phyloP scores from a whole-genome alignment of 2,888 invertebrate genomes.

The Heliconius hortense region DNA sequence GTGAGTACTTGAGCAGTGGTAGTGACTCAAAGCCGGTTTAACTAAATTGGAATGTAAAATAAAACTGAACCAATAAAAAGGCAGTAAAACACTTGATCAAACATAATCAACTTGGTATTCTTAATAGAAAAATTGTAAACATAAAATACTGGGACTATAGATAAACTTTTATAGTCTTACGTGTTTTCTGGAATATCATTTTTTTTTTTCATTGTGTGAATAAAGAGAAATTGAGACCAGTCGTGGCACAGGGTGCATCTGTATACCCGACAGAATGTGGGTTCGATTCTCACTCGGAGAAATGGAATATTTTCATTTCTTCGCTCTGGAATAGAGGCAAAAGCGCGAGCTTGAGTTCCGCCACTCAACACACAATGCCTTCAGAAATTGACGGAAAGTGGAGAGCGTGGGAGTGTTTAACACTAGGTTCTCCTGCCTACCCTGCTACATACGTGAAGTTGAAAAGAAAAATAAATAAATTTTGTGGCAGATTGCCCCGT shows the following conservation, averaged over 20 bases:
- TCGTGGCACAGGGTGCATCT: too few relatives aligned
- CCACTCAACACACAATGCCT: too few relatives aligned
- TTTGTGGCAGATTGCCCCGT: too few relatives aligned
- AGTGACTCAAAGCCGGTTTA: constrained; percentile 43
- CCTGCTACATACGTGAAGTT: too few relatives aligned
- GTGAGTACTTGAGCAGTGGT: constrained; percentile 10
- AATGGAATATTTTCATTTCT: not conserved
- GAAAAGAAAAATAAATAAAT: too few relatives aligned
- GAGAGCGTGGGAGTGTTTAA: too few relatives aligned
- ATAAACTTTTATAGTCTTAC: not conserved
- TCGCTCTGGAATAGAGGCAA: not conserved
- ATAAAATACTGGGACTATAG: not conserved
- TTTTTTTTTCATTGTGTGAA: not conserved
- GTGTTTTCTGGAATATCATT: not conserved
- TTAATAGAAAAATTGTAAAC: constrained; percentile 16
- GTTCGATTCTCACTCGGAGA: not conserved
- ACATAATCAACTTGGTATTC: constrained; percentile 51
- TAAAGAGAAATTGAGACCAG: not conserved
- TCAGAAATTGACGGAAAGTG: too few relatives aligned
- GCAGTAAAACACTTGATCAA: constrained; percentile 54
- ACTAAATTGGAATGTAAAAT: constrained; percentile 50
- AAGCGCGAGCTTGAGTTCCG: too few relatives aligned
- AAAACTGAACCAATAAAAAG: constrained; percentile 49
- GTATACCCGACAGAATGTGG: not conserved
- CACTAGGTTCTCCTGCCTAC: too few relatives aligned